Percentiles rank a stretch among this genome's conserved stretches.
Conservation (phyloP, 2,888 invertebrate species). For the Hirtodrosophila alboralis region DNA sequence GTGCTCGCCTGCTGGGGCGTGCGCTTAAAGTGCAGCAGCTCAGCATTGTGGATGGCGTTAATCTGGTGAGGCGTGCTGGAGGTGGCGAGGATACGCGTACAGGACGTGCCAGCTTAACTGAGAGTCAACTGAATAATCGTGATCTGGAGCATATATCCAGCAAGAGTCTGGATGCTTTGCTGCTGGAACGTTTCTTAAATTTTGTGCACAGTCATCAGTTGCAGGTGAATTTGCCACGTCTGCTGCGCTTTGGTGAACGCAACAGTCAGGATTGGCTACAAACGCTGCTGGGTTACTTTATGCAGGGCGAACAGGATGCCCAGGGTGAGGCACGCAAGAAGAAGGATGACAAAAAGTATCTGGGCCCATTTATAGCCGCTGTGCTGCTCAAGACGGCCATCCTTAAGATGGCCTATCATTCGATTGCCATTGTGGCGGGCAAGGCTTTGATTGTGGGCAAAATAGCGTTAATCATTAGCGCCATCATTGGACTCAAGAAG, state of each 20-base stretch:
- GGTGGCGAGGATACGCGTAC: conserved; percentile 79
- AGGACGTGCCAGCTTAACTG: conserved; percentile 69
- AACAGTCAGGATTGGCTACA: conserved; percentile 81
- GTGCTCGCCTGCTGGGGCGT: conserved; percentile 87
- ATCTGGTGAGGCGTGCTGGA: conserved; percentile 83
- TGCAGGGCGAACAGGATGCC: conserved; percentile 26
- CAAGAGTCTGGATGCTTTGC: conserved; percentile 86
- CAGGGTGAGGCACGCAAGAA: conserved; percentile 86
- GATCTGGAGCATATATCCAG: conserved; percentile 87
- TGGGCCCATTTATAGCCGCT: conserved; percentile 88
- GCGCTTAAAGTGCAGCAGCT: conserved; percentile 87
- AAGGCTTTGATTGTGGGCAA: conserved; percentile 93
- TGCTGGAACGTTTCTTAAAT: conserved; percentile 86
- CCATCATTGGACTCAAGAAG: conserved; percentile 92
- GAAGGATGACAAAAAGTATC: conserved; percentile 86
- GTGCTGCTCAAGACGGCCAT: conserved; percentile 90
- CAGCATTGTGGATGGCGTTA: conserved; percentile 87
- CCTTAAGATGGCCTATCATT: conserved; percentile 90
- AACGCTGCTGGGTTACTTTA: conserved; percentile 83
- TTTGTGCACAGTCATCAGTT: conserved; percentile 87
- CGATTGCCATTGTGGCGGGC: conserved; percentile 90
- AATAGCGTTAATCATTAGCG: conserved; percentile 91
- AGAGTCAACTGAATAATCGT: conserved; percentile 85
- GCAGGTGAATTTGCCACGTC: conserved; percentile 85
- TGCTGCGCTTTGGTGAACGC: conserved; percentile 84